Percentiles rank a stretch among this genome's conserved stretches.
Conservation (phyloP, 2,888 invertebrate genomes). For the Pemphredon lugubris region DNA sequence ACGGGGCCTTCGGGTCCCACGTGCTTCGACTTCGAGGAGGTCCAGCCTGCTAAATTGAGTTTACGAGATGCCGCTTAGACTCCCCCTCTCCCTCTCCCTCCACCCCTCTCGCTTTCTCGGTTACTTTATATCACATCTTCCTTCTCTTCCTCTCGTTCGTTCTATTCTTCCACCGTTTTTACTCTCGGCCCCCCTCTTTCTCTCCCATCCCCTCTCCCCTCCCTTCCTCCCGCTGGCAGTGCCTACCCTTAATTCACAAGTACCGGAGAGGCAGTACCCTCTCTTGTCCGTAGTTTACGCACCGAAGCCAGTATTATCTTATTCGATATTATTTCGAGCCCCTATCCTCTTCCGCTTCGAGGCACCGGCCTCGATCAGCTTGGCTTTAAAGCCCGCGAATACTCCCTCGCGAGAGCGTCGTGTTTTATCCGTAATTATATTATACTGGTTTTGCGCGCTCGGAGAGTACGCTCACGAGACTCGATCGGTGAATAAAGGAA, state of each 20-base stretch:
- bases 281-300: constrained; percentile 57
- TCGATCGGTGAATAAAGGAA: constrained; percentile 23
- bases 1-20: constrained; percentile 57
- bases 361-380: constrained; percentile 31
- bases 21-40: constrained; percentile 72
- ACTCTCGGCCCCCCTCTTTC: constrained; percentile 11
- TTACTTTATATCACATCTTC: constrained; percentile 33
- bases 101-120: constrained; percentile 24
- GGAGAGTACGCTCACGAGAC: constrained; percentile 12
- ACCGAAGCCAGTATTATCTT: constrained; percentile 57
- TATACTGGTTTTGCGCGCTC: constrained; percentile 7
- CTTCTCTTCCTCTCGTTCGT: constrained; percentile 14
- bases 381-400: not conserved
- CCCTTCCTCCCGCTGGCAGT: constrained; percentile 8
- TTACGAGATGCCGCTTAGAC: constrained; percentile 74
- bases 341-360: constrained; percentile 49
- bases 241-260: constrained; percentile 60
- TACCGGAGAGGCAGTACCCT: constrained; percentile 36
- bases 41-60: constrained; percentile 77
- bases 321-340: constrained; percentile 57
- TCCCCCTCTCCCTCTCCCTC: constrained; percentile 22
- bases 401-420: not conserved
- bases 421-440: constrained; percentile 37
- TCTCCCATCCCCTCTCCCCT: constrained; percentile 10
- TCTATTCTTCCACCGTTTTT: constrained; percentile 45